Evolutionary conservation across 2,888 invertebrate species (phyloP).

Genomic region (Apamea sordens): DNA sequence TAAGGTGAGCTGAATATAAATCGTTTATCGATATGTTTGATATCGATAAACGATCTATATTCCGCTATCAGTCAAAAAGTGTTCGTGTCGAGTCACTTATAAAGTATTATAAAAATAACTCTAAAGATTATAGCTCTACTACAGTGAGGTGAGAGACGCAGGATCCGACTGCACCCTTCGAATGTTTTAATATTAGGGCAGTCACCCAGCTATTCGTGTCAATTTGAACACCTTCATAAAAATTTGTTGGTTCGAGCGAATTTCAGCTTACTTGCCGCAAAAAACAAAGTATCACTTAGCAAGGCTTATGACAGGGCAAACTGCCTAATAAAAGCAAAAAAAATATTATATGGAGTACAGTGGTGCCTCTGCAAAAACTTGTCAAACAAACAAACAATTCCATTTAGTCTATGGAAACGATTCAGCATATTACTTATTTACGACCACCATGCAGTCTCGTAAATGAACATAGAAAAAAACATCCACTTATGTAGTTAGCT

Average conservation of each 20-base stretch:
- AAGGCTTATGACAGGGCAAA: neutral
- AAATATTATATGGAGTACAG: neutral
- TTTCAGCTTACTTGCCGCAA: neutral
- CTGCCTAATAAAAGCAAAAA: neutral
- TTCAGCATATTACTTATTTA: neutral
- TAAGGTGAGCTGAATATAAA: constrained; percentile 20
- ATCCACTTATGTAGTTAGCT: neutral
- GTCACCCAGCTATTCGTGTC: no score
- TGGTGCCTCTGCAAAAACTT: neutral
- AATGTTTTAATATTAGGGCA: no score
- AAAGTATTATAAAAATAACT: no score
- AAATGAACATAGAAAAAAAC: neutral
- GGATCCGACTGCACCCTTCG: no score
- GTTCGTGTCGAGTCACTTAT: neutral
- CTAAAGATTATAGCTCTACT: no score
- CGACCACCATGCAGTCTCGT: neutral
- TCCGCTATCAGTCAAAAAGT: no score
- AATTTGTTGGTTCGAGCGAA: no score
- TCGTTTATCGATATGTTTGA: constrained; percentile 15
- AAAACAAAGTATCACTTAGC: neutral
- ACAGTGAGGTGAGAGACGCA: no score
- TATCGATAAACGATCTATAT: neutral
- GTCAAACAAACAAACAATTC: neutral
- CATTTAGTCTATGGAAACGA: neutral
- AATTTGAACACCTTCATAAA: no score